A percentile compares a stretch with the other conserved stretches of the same genome.
Conservation (phyloP, 2,797 vertebrate species). For the Glyptemys insculpta region DNA sequence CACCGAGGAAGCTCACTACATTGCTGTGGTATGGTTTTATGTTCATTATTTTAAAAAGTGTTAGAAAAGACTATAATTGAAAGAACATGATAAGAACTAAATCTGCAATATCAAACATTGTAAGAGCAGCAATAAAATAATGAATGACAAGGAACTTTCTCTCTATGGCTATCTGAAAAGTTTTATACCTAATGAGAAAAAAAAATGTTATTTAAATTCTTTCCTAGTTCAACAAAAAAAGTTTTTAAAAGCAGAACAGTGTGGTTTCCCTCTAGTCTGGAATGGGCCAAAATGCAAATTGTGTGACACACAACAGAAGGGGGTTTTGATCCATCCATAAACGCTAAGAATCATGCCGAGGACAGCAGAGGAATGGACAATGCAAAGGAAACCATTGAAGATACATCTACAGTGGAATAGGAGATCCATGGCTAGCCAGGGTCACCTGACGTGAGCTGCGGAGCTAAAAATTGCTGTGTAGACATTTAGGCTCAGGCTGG, state of each 20-base stretch:
- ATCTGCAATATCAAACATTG: not conserved
- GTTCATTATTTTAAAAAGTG: not conserved
- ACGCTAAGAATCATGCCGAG: not conserved
- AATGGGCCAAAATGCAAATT: not conserved
- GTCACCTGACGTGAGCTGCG: not conserved
- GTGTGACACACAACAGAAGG: not conserved
- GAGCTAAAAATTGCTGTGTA: not conserved
- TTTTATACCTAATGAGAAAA: not conserved
- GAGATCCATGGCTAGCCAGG: not conserved
- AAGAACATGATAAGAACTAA: not conserved
- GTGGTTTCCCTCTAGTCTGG: not conserved
- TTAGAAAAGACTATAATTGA: not conserved
- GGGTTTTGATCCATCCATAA: not conserved
- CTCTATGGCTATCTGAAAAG: not conserved
- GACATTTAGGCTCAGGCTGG: not conserved
- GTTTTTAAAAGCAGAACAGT: not conserved
- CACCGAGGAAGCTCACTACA: not conserved
- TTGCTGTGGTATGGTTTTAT: not conserved
- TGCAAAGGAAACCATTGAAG: not conserved
- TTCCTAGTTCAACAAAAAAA: not conserved
- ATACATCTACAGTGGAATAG: not conserved
- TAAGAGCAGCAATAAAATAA: not conserved
- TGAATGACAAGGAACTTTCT: not conserved
- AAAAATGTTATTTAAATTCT: not conserved
- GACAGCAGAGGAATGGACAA: not conserved